phyloP scores from a whole-genome alignment of 2,797 vertebrate species.

The Chrysolophus pictus region DNA sequence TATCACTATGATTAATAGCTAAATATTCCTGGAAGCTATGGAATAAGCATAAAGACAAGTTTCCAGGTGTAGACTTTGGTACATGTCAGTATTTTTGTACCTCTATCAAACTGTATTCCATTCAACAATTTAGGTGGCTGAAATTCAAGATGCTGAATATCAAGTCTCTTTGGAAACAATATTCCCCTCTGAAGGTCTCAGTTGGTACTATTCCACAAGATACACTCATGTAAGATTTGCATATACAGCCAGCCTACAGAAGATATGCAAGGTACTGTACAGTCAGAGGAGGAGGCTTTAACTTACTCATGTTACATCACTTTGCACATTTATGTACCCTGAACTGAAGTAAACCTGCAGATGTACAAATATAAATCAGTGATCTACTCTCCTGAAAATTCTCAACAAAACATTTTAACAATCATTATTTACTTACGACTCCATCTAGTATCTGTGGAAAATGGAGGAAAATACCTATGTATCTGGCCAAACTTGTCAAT shows the following conservation, averaged over 20 bases:
- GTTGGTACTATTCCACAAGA: background rate
- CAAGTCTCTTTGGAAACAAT: background rate
- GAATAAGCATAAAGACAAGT: background rate
- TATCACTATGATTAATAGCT: constrained; percentile 7
- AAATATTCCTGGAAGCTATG: background rate
- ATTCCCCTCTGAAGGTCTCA: background rate
- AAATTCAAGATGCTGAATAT: background rate
- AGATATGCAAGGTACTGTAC: background rate
- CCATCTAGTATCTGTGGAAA: background rate
- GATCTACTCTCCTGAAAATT: background rate
- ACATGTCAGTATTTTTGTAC: background rate
- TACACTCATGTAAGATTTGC: background rate
- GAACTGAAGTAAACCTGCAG: constrained; percentile 51
- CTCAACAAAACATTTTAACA: background rate
- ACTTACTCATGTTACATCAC: background rate
- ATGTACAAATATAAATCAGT: constrained; percentile 19
- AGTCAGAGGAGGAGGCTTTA: background rate
- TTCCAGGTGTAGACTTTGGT: background rate
- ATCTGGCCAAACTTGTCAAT: background rate
- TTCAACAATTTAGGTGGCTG: background rate
- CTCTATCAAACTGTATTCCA: background rate
- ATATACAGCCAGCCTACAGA: background rate
- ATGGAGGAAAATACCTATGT: background rate
- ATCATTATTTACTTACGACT: constrained; percentile 39
- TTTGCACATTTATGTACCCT: constrained; percentile 1